Evolutionary conservation across 2,888 invertebrate genomes (phyloP), one percentile per base, ranked within the genome.

Genomic region (Drosophila mimetica): DNA sequence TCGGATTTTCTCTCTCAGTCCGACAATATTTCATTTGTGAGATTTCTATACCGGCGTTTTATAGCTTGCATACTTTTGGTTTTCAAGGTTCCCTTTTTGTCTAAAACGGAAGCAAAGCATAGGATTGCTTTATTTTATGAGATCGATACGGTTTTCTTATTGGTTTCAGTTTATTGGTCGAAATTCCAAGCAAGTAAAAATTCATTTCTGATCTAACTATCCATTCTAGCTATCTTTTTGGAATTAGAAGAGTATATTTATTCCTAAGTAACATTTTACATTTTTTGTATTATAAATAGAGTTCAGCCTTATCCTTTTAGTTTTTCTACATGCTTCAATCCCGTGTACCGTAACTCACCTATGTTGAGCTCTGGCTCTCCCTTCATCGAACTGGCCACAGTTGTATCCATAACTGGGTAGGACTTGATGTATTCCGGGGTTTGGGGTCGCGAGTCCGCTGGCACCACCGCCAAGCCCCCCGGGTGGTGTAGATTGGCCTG

Each of bases 401-500:
- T 92, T 64, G 91, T 91, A 89, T 92, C 92, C 92, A 92, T 92
- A 65, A 92, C 91, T 60, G 92, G 92, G 88, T 91, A 92, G 28
- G 91, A 91, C 81, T 91, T 91, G 16, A 91, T 91, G 70, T 92
- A 92, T 58, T 92, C 91, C 73, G 91, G 91, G 1, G 91, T 92
- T 67, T 91, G 91, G 7, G 91, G 91, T 67, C 91, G 89, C 37
- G 89, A 89, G 74, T 91, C 90, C 51, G 90, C 79, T 42, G 89
- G 79, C 59, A 88, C 88, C n/a, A 88, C 82, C 9, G 86, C 70
- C 47, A 87, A 82, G n/a, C 76, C 64, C 47, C 42, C 77, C 67
- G 75, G 74, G 22, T 78, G 82, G 37, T 77, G 76, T 1, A 7
- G 48, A 11, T 30, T 60, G 0, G 57, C 46, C 50, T 28, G 64